phyloP scores from a whole-genome alignment of 1,140 invertebrate species.

The Pogonus chalceus region DNA sequence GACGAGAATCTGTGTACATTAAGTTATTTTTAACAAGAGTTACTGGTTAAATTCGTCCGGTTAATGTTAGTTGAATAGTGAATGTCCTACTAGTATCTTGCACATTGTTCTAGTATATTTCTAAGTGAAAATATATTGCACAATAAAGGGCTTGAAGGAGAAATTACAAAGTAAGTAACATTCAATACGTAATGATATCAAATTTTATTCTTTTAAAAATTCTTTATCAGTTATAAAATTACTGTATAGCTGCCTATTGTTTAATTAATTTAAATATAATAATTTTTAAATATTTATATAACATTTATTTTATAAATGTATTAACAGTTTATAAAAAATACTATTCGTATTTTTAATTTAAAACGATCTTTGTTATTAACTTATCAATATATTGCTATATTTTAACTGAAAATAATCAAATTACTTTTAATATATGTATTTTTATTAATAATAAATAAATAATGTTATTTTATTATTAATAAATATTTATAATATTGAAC shows the following conservation, averaged over 20 bases:
- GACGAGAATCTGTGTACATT: constrained; percentile 4
- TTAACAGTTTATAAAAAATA: too few relatives aligned
- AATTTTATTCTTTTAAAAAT: background rate
- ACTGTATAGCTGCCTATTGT: background rate
- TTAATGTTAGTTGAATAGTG: background rate
- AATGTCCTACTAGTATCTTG: background rate
- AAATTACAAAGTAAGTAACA: background rate
- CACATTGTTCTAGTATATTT: too few relatives aligned
- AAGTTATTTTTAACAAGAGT: background rate
- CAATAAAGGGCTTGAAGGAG: too few relatives aligned
- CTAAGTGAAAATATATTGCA: too few relatives aligned
- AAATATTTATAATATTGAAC: background rate
- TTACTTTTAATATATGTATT: background rate
- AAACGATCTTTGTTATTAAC: too few relatives aligned
- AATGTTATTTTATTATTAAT: background rate
- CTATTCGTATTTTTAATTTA: too few relatives aligned
- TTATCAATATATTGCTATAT: too few relatives aligned
- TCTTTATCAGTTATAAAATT: background rate
- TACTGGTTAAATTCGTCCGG: background rate
- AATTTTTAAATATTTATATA: too few relatives aligned
- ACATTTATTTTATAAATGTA: too few relatives aligned
- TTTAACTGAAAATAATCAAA: background rate
- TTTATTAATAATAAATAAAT: background rate
- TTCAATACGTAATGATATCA: background rate
- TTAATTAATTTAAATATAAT: background rate